Evolutionary conservation across 35 echinoderm and acorn worm species (phyloP).

Genomic region (Apostichopus parvimensis): DNA sequence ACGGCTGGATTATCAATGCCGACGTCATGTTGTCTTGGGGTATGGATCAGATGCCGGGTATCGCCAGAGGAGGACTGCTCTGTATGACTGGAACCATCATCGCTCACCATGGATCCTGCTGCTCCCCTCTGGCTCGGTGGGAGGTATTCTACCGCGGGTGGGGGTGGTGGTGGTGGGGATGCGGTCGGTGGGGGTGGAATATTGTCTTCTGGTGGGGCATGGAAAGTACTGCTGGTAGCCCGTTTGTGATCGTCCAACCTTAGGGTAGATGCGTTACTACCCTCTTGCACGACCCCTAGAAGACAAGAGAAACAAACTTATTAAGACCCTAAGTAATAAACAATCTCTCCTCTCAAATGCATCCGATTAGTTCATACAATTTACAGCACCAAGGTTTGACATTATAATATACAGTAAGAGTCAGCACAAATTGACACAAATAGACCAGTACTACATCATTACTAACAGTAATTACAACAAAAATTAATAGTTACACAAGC

Average conservation of each 20-base stretch:
- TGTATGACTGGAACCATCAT: constrained; percentile 23
- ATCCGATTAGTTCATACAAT: too few species aligned
- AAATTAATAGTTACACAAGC: too few species aligned
- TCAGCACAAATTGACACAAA: too few species aligned
- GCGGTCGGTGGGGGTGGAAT: not conserved
- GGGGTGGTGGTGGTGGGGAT: not conserved
- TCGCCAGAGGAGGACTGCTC: constrained; percentile 17
- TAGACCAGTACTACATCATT: too few species aligned
- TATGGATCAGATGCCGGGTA: not conserved
- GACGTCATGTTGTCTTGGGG: not conserved
- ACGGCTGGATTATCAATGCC: not conserved
- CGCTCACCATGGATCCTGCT: not conserved
- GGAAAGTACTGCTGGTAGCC: not conserved
- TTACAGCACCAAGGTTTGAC: too few species aligned
- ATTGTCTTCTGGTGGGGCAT: not conserved
- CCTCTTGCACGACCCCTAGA: not conserved
- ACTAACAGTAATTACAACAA: too few species aligned
- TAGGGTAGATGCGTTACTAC: not conserved
- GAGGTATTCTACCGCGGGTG: not conserved
- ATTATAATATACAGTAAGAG: too few species aligned
- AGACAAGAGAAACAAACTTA: not conserved
- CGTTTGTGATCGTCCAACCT: not conserved
- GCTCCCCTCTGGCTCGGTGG: not conserved
- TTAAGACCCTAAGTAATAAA: too few species aligned
- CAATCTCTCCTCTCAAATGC: too few species aligned